Percentiles rank a stretch among this genome's conserved stretches.
Conservation (phyloP, 2,113 vertebrate species). For the Nerophis ophidion region DNA sequence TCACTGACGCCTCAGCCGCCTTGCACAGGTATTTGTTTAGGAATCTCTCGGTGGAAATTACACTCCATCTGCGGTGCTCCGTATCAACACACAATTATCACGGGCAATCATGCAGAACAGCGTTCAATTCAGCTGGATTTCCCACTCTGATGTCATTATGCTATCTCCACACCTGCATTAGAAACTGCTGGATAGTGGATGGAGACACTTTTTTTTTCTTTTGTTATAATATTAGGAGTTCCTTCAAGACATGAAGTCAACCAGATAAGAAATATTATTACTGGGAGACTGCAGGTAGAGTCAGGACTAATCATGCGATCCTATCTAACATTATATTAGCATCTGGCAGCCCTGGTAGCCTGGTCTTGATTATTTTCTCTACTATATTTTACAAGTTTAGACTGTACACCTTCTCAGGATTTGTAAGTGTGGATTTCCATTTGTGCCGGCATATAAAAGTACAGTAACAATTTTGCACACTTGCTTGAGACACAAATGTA, state of each 20-base stretch:
- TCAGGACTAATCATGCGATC: constrained; percentile 35
- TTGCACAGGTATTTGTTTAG: constrained; percentile 87
- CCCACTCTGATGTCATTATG: constrained; percentile 95
- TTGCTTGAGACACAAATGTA: not conserved
- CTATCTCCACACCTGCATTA: constrained; percentile 85
- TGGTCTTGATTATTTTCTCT: not conserved
- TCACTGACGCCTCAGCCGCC: constrained; percentile 39
- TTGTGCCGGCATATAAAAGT: not conserved
- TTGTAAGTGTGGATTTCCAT: constrained; percentile 21
- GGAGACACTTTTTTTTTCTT: constrained; percentile 21
- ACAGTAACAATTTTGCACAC: not conserved
- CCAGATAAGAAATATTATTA: constrained; percentile 35
- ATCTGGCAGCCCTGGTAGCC: constrained; percentile 21
- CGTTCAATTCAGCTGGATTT: constrained; percentile 96
- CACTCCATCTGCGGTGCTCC: constrained; percentile 95
- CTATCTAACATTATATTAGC: constrained; percentile 32
- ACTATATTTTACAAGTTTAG: not conserved
- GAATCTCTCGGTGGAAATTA: constrained; percentile 97
- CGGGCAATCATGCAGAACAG: constrained; percentile 99
- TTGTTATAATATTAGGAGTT: constrained; percentile 52
- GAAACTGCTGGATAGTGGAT: constrained; percentile 2
- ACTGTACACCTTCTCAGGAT: constrained; percentile 8
- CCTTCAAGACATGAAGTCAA: constrained; percentile 51
- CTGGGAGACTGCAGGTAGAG: not conserved
- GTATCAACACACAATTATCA: constrained; percentile 99